Conservation (phyloP, 1,140 invertebrate genomes). For the Chrysoperla carnea region DNA sequence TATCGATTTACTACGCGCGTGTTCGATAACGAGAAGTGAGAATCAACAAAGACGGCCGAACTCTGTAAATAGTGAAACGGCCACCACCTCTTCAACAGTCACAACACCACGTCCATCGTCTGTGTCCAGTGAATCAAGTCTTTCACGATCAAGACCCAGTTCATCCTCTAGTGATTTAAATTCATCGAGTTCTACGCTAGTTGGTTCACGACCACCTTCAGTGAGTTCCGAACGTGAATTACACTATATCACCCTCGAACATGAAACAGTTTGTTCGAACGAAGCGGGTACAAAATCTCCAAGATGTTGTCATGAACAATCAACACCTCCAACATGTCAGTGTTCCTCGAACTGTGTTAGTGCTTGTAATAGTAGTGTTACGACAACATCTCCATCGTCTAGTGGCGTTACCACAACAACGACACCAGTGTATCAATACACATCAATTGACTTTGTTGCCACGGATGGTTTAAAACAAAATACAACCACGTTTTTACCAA, state of each 20-base stretch:
- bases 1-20: conserved; percentile 17
- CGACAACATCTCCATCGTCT: conserved; percentile 4
- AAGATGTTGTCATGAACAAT: neutral
- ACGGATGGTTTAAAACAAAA: conserved; percentile 28
- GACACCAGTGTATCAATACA: conserved; percentile 36
- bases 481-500: neutral
- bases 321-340: conserved; percentile 3
- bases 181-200: conserved; percentile 15
- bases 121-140: conserved; percentile 15
- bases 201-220: conserved; percentile 23
- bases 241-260: conserved; percentile 48
- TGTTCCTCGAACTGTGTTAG: neutral
- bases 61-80: conserved; percentile 14
- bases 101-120: conserved; percentile 17
- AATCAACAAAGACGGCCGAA: conserved; percentile 10
- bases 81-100: neutral
- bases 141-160: conserved; percentile 1
- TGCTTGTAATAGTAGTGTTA: conserved; percentile 8
- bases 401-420: conserved; percentile 22
- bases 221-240: conserved; percentile 27
- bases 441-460: conserved; percentile 54
- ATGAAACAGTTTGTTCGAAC: conserved; percentile 21
- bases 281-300: conserved; percentile 6
- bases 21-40: conserved; percentile 10
- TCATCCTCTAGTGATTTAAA: conserved; percentile 18